Evolutionary conservation across 2,113 vertebrate genomes (phyloP).

Genomic region (Riparia riparia): DNA sequence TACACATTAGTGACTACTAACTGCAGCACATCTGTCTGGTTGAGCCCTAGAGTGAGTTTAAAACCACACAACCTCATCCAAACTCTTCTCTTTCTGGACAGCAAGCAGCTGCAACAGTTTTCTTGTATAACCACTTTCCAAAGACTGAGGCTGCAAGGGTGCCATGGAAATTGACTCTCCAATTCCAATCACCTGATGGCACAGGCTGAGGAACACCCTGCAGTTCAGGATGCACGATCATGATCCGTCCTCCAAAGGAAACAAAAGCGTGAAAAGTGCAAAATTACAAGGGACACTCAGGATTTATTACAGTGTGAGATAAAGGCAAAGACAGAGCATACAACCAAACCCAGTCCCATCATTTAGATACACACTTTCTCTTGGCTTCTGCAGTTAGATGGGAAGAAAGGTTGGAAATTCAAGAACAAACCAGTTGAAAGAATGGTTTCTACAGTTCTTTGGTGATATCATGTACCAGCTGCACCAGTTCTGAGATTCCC

Average conservation of each 20-base stretch:
- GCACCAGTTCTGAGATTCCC: background rate
- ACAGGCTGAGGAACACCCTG: background rate
- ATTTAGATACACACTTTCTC: background rate
- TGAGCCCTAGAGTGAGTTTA: background rate
- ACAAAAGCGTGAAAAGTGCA: background rate
- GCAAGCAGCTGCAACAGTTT: background rate
- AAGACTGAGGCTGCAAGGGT: background rate
- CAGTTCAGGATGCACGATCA: background rate
- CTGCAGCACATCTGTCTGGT: background rate
- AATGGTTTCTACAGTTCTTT: background rate
- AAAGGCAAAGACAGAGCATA: background rate
- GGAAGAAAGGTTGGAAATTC: background rate
- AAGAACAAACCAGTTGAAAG: background rate
- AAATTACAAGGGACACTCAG: background rate
- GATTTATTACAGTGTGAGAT: background rate
- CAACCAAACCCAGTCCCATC: background rate
- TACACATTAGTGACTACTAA: background rate
- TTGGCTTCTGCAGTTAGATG: background rate
- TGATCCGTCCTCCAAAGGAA: background rate
- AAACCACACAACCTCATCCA: background rate
- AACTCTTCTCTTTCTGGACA: background rate
- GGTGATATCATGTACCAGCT: background rate
- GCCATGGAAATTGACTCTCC: background rate
- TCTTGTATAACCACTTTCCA: background rate
- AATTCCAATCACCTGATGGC: background rate